These are phyloP conservation scores for Yponomeuta plumbellus DNA, from an alignment of 2,888 invertebrate genomes.

Conservation along the genomic window DNA sequence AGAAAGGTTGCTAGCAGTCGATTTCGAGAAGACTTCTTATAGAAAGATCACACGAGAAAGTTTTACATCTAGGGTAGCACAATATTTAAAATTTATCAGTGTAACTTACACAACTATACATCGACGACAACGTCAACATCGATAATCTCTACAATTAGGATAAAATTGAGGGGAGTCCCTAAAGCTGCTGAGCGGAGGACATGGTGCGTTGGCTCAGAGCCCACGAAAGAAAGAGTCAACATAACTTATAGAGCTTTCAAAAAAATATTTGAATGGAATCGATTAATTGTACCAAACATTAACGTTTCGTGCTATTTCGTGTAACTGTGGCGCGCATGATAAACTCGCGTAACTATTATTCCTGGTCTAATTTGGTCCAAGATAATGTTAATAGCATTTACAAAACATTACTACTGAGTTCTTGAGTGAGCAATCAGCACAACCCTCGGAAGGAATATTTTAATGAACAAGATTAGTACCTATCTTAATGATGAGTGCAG, in stretches of 20 bases:
- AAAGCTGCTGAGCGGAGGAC: background rate
- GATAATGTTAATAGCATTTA: background rate
- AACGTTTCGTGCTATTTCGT: no score
- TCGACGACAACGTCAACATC: slow-evolving; percentile 13
- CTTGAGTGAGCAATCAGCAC: slow-evolving; percentile 57
- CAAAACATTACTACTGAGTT: slow-evolving; percentile 24
- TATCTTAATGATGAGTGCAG: no score
- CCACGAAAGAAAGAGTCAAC: no score
- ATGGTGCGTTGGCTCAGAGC: no score
- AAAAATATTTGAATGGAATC: no score
- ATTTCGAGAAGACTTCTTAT: slow-evolving; percentile 39
- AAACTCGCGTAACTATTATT: no score
- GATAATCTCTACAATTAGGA: background rate
- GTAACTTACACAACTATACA: slow-evolving; percentile 25
- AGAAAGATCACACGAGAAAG: slow-evolving; percentile 51
- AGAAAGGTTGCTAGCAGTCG: slow-evolving; percentile 44
- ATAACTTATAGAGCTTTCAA: no score
- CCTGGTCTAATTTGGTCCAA: no score
- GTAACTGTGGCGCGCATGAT: no score
- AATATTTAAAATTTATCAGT: slow-evolving; percentile 29
- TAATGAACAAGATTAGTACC: background rate
- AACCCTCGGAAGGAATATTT: slow-evolving; percentile 43
- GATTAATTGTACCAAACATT: no score
- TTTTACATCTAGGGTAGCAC: slow-evolving; percentile 23
- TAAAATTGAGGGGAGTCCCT: background rate